Base-by-base conservation (phyloP, 1,140 invertebrate genomes). In the Zaprionus camerounensis region DNA sequence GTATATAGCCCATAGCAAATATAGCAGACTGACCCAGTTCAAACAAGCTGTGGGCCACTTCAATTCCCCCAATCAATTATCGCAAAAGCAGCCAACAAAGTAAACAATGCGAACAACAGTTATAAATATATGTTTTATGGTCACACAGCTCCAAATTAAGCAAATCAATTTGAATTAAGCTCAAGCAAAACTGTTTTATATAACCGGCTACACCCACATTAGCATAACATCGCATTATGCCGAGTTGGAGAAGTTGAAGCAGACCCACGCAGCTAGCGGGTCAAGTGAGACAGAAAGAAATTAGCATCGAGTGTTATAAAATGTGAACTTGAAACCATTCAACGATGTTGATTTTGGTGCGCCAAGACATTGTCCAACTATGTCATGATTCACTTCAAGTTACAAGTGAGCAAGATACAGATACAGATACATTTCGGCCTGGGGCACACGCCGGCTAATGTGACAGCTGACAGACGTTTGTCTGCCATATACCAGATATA, bases 141-240 rank as follows among this genome's bases (percentile, higher is more conserved):
- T 64, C 82, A 71, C 34, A 67, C 62, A 55, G 22, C 53, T 57
- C 26, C 38, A 57, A 67, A 77, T 68, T n/a, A 17, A 46, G 41
- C 41, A 64, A 67, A 58, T 69, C 66, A 41, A 61, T 57, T 62
- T 72, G 38, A 72, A 66, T 81, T 65, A 69, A 78, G 28, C 70
- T 34, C 17, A 68, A 46, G 13, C 31, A 31, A 86, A 82, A 78
- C 70, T 57, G 82, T 84, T 82, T 76, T 80, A 86, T 80, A 86
- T 51, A 79, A 71, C 58, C 78, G 71, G 85, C 78, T 76, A 90
- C 84, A 81, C 84, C 84, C 84, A 87, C 83, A 88, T 82, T 87
- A 66, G 59, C 80, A 82, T 87, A 82, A 55, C 67, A 28, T 51
- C 36, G 36, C 22, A 51, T 24, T 20, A 24, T 51, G 17, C 44